Conservation (phyloP, 2,113 vertebrate species). For the human region GRCh38 chr5:1720501-1721000, state of each 20-base stretch:
- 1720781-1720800: not conserved
- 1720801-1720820: rapidly evolving
- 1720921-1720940: rapidly evolving
- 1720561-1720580: not conserved
- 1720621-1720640: rapidly evolving
- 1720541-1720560: not conserved
- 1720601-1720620: not conserved
- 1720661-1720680: not conserved
- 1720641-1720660: not conserved
- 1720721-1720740: not conserved
- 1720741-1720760: not conserved
- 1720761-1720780: too few species aligned
- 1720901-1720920: rapidly evolving
- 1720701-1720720: rapidly evolving
- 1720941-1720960: not conserved
- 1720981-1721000: rapidly evolving
- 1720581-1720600: not conserved
- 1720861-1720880: rapidly evolving
- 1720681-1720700: rapidly evolving
- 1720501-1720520: not conserved
- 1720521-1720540: not conserved
- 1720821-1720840: rapidly evolving
- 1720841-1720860: rapidly evolving
- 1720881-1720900: not conserved
- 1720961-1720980: rapidly evolving